Evolutionary conservation across 2,888 invertebrate species (phyloP).

Genomic region (Cephus pulcher): DNA sequence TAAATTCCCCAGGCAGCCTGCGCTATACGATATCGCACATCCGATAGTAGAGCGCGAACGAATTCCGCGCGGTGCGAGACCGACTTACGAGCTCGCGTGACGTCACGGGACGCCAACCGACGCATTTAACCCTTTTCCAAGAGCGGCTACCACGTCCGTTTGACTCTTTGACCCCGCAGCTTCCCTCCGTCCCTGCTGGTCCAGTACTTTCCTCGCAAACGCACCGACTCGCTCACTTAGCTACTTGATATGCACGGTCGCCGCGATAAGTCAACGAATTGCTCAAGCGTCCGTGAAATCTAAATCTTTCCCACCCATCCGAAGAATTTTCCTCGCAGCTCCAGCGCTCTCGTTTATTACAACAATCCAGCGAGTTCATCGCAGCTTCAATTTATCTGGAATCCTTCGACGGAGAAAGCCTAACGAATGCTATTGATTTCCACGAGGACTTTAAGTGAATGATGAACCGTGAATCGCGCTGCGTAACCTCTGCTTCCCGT

Average conservation of each 20-base stretch:
- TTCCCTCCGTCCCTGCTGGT: not conserved
- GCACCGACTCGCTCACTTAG: conserved; percentile 7
- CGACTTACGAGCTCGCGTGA: too few relatives aligned
- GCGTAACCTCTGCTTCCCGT: conserved; percentile 5
- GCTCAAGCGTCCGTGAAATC: conserved; percentile 56
- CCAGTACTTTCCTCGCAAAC: not conserved
- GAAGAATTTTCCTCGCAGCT: conserved; percentile 24
- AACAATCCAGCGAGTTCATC: conserved; percentile 57
- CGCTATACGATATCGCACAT: too few relatives aligned
- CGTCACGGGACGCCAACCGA: too few relatives aligned
- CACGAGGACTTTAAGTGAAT: too few relatives aligned
- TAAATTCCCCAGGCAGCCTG: conserved; percentile 37
- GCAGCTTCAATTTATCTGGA: conserved; percentile 60
- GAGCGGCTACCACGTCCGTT: too few relatives aligned
- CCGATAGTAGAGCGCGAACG: too few relatives aligned
- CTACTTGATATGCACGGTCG: conserved; percentile 47
- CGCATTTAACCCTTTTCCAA: too few relatives aligned
- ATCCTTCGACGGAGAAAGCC: conserved; percentile 22
- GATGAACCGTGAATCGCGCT: too few relatives aligned
- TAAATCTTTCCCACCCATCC: conserved; percentile 55
- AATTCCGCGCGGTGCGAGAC: too few relatives aligned
- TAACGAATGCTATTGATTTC: too few relatives aligned
- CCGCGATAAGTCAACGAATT: conserved; percentile 51
- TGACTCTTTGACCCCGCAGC: not conserved
- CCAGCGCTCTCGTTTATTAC: conserved; percentile 42